phyloP scores from a whole-genome alignment of 2,888 invertebrate species.

The Rambutsinella grinnellia region DNA sequence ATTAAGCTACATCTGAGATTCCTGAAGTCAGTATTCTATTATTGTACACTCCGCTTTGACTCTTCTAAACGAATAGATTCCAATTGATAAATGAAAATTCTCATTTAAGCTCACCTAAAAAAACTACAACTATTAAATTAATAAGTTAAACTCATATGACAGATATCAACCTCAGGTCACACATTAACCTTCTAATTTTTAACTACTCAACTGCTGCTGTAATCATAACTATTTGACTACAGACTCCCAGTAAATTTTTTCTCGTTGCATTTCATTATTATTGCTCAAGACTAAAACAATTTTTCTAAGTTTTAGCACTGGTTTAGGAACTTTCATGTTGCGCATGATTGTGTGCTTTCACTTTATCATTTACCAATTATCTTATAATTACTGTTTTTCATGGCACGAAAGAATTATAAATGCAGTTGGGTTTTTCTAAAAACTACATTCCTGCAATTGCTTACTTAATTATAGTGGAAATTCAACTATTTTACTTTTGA shows the following conservation, averaged over 20 bases:
- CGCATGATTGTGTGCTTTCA: conserved; percentile 55
- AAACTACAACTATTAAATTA: too few relatives aligned
- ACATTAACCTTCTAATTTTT: conserved; percentile 6
- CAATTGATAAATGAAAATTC: conserved; percentile 42
- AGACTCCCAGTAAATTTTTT: not conserved
- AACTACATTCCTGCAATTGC: not conserved
- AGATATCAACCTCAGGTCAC: conserved; percentile 49
- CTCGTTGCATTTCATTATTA: not conserved
- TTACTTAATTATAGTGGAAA: not conserved
- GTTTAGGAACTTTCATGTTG: conserved; percentile 50
- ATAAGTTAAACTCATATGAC: conserved; percentile 26
- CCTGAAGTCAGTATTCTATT: conserved; percentile 1
- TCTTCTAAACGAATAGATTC: too few relatives aligned
- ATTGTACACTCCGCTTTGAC: conserved; percentile 7
- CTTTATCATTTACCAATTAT: conserved; percentile 6
- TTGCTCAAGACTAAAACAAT: conserved; percentile 12
- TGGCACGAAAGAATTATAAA: conserved; percentile 14
- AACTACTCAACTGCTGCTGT: not conserved
- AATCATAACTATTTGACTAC: not conserved
- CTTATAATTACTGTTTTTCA: not conserved
- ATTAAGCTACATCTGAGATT: too few relatives aligned
- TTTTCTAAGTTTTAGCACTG: conserved; percentile 44
- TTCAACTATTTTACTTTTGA: not conserved
- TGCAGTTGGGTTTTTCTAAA: not conserved
- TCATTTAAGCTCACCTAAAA: not conserved